phyloP scores from a whole-genome alignment of 2,888 invertebrate genomes.

The Argyra leucocephala region DNA sequence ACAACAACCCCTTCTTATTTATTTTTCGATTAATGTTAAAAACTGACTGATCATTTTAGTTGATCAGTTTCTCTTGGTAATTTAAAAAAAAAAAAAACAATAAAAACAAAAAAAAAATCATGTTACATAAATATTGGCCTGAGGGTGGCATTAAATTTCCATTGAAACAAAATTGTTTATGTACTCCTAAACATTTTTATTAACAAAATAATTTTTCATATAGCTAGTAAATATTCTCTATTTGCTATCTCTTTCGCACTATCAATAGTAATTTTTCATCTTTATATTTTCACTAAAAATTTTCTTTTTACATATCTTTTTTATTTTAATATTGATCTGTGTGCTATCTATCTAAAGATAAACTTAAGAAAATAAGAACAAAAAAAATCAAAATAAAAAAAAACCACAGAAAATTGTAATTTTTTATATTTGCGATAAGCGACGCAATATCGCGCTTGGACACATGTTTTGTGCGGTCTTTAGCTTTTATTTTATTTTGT shows the following conservation, averaged over 20 bases:
- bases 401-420: neutral
- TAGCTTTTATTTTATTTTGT: neutral
- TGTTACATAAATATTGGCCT: neutral
- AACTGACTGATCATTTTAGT: too few species aligned
- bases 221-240: neutral
- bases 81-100: too few species aligned
- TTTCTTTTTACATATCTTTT: neutral
- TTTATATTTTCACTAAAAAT: too few species aligned
- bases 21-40: too few species aligned
- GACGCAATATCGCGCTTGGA: neutral
- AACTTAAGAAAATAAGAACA: neutral
- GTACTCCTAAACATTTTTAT: neutral
- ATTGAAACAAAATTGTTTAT: conserved; percentile 4
- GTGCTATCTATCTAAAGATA: neutral
- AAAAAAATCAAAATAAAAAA: neutral
- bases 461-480: conserved; percentile 6
- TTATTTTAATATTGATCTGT: neutral
- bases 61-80: too few species aligned
- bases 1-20: too few species aligned
- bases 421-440: neutral
- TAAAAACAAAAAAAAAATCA: neutral
- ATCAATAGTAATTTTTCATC: too few species aligned
- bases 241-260: too few species aligned
- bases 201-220: neutral
- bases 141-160: neutral